Base-by-base conservation (phyloP, 2,113 vertebrate genomes). In the Uropsilus gracilis region DNA sequence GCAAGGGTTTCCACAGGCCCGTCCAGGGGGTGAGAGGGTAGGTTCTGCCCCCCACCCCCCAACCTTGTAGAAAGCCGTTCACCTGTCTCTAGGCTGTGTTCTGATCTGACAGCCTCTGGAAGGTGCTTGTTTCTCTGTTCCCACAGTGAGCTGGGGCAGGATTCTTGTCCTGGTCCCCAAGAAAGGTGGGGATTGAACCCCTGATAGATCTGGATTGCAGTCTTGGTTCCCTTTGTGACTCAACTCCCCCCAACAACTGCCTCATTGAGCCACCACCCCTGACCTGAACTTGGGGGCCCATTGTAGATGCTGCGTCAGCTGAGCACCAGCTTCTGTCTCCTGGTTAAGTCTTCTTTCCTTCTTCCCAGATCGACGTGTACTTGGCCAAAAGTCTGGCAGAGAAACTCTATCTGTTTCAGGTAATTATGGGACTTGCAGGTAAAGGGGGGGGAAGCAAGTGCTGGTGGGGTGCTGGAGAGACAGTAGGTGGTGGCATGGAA, bases 351-450 rank as follows among this genome's bases (percentile, higher is more conserved):
- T 72, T 94, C 66, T 96, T 73, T 30, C 92, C 82, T 97, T 69
- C 44, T 91, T 94, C 57, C 92, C 93, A 99, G 99, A 99, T 99
- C 81, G 99, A 99, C 0, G 99, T 99, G 53, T 99, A 99, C 97
- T 98, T 99, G 88, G 99, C 99, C 97, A 99, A 99, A 98, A 99
- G 99, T 97, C 98, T 99, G 1, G 98, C 99, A 73, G 99, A 99
- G 87, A 99, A 99, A 97, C 99, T 99, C 4, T 99, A 99, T 98
- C 98, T 99, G 73, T 99, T 99, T 94, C 99, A 99, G 99, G 99
- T 99, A 98, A 97, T 96, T 73, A 9, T 12, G 22, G 83, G 57
- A 32, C 37, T n/a, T 53, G 55, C 48, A n/a, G 71, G 39, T 71
- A 48, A 91, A 64, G 59, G 72, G 72, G 30, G 11, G 32, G 5